phyloP scores from a whole-genome alignment of 2,888 invertebrate genomes.

The Ligdia adustata region DNA sequence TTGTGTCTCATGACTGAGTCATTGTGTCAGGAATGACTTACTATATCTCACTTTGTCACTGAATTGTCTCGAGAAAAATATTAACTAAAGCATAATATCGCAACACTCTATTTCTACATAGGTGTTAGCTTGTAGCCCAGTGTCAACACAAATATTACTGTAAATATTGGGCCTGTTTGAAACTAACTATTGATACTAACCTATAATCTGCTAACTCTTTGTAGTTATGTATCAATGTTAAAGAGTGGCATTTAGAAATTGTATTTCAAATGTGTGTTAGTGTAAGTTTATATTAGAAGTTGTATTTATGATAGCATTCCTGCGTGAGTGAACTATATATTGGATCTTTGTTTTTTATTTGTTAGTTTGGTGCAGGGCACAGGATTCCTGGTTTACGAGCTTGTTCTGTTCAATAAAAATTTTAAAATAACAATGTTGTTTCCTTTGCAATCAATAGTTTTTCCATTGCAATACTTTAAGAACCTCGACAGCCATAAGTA shows the following conservation, averaged over 20 bases:
- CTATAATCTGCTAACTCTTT: too few relatives aligned
- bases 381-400: slow-evolving; percentile 37
- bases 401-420: slow-evolving; percentile 39
- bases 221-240: slow-evolving; percentile 19
- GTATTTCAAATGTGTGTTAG: slow-evolving; percentile 26
- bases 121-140: slow-evolving; percentile 4
- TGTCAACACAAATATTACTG: slow-evolving; percentile 4
- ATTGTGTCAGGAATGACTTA: neutral
- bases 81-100: neutral
- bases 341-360: slow-evolving; percentile 44
- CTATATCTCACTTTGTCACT: too few relatives aligned
- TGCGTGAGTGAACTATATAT: slow-evolving; percentile 44
- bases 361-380: slow-evolving; percentile 55
- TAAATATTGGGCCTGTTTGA: slow-evolving; percentile 6
- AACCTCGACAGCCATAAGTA: too few relatives aligned
- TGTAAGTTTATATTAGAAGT: slow-evolving; percentile 41
- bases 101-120: neutral
- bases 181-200: too few relatives aligned
- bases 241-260: slow-evolving; percentile 22
- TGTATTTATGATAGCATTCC: slow-evolving; percentile 50
- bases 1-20: neutral
- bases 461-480: too few relatives aligned
- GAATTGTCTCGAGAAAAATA: too few relatives aligned
- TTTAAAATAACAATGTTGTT: slow-evolving; percentile 9
- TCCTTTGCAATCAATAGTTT: neutral